These are phyloP conservation scores for Nymphalis urticae DNA, from an alignment of 2,888 invertebrate genomes.

Conservation along the genomic window DNA sequence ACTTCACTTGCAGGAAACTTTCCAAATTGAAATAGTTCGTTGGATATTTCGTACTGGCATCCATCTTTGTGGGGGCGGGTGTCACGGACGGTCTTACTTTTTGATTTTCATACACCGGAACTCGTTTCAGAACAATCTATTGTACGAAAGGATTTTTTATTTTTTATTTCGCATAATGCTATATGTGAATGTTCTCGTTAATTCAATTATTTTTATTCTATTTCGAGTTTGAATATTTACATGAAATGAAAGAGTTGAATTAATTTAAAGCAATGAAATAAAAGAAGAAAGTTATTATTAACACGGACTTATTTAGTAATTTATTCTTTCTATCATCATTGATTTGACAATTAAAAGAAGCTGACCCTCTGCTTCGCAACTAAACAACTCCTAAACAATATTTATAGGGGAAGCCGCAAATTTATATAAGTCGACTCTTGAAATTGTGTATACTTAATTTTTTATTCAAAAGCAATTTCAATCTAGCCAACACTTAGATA, in stretches of 20 bases:
- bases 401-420: no score
- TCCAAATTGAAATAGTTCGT: constrained; percentile 77
- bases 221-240: constrained; percentile 1
- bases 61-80: constrained; percentile 67
- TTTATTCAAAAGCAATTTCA: background rate
- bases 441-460: background rate
- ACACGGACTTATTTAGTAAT: no score
- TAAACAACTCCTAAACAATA: no score
- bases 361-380: no score
- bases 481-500: background rate
- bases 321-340: no score
- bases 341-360: no score
- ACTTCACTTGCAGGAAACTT: constrained; percentile 70
- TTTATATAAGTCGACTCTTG: no score
- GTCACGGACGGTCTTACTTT: constrained; percentile 50
- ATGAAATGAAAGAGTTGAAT: background rate
- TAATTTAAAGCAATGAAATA: background rate
- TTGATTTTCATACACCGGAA: constrained; percentile 59
- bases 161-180: constrained; percentile 17
- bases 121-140: constrained; percentile 61
- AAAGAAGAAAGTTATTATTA: background rate
- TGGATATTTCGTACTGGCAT: constrained; percentile 69
- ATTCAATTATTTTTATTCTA: constrained; percentile 7
- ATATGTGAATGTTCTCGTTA: background rate
- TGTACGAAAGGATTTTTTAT: constrained; percentile 40